These are phyloP conservation scores for Drosophila kikkawai DNA, from an alignment of 1,140 invertebrate genomes.

Conservation along the genomic window DNA sequence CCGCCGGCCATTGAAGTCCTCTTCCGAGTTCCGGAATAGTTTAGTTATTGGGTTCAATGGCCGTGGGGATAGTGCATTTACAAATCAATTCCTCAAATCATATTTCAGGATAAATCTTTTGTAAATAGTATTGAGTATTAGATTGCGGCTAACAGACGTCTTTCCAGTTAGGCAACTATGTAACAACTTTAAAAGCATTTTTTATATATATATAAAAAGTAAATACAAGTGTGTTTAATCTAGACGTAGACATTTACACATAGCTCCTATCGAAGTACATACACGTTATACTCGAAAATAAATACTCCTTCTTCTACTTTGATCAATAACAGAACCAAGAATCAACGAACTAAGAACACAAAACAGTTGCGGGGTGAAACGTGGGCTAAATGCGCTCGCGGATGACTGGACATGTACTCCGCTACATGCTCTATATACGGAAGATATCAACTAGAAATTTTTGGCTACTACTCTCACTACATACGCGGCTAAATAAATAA, in stretches of 20 bases:
- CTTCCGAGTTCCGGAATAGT: not conserved
- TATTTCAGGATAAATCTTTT: slow-evolving; percentile 72
- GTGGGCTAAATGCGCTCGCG: slow-evolving; percentile 33
- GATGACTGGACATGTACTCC: slow-evolving; percentile 19
- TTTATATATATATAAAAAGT: slow-evolving; percentile 40
- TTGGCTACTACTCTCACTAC: slow-evolving; percentile 72
- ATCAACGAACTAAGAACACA: slow-evolving; percentile 42
- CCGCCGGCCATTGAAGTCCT: slow-evolving; percentile 6
- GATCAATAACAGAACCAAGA: slow-evolving; percentile 48
- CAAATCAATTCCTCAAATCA: slow-evolving; percentile 81
- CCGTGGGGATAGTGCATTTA: slow-evolving; percentile 43
- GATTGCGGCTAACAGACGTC: slow-evolving; percentile 35
- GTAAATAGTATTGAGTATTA: slow-evolving; percentile 69
- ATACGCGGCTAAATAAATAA: slow-evolving; percentile 45
- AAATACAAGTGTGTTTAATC: slow-evolving; percentile 34
- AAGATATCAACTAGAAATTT: slow-evolving; percentile 60
- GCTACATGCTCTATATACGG: slow-evolving; percentile 38
- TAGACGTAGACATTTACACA: slow-evolving; percentile 46
- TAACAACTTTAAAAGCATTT: slow-evolving; percentile 57
- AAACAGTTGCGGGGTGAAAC: slow-evolving; percentile 24
- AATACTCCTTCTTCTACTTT: slow-evolving; percentile 55
- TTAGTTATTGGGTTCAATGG: slow-evolving; percentile 18
- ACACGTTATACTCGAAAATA: slow-evolving; percentile 58
- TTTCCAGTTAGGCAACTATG: slow-evolving; percentile 43
- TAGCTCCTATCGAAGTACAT: slow-evolving; percentile 41